A percentile compares a stretch with the other conserved stretches of the same genome.
phyloP scores from a whole-genome alignment of 2,797 vertebrate genomes.

The Sebastes oblongus region DNA sequence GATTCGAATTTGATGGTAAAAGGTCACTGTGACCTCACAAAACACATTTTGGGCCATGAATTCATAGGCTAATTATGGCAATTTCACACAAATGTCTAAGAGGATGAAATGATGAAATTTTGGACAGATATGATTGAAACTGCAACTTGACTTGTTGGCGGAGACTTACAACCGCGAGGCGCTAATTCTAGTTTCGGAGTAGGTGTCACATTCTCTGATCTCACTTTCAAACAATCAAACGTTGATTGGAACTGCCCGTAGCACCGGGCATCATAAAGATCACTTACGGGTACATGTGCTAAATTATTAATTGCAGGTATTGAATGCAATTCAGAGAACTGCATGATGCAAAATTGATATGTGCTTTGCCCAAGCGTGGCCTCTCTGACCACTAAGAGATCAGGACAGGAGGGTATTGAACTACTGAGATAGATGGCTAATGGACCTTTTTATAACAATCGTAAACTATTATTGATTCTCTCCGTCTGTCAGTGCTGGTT shows the following conservation, averaged over 20 bases:
- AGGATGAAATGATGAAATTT: too few species aligned
- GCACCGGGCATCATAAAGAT: background rate
- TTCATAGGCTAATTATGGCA: too few species aligned
- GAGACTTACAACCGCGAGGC: too few species aligned
- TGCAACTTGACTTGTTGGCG: too few species aligned
- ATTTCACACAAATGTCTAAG: too few species aligned
- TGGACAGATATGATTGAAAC: too few species aligned
- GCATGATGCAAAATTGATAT: slow-evolving; percentile 25
- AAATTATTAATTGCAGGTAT: slow-evolving; percentile 42
- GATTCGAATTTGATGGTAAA: too few species aligned
- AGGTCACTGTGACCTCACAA: too few species aligned
- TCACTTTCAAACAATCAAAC: background rate
- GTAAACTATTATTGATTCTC: slow-evolving; percentile 60
- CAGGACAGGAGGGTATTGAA: background rate
- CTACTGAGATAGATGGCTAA: slow-evolving; percentile 38
- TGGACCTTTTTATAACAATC: slow-evolving; percentile 54
- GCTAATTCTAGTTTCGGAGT: background rate
- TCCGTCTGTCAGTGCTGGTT: background rate
- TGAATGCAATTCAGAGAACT: background rate
- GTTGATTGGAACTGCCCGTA: background rate
- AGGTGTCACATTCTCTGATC: background rate
- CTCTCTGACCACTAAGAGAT: slow-evolving; percentile 22
- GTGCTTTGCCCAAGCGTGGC: slow-evolving; percentile 14
- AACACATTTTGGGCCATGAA: too few species aligned
- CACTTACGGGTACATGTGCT: background rate